Evolutionary conservation across 2,113 vertebrate species (phyloP).

Genomic region (Pygoscelis antarcticus): DNA sequence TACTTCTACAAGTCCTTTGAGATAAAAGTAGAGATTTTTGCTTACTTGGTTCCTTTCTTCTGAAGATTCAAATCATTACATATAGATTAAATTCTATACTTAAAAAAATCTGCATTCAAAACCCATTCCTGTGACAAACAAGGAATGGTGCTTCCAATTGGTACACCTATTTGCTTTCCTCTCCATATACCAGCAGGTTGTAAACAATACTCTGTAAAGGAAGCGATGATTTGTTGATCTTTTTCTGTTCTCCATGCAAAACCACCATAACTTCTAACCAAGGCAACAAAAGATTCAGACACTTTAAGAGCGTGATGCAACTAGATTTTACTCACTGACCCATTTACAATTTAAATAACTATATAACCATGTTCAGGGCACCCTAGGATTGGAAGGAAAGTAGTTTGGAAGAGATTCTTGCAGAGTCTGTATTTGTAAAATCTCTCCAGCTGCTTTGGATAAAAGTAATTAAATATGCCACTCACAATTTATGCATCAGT

Average conservation of each 20-base stretch:
- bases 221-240: not conserved
- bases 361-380: not conserved
- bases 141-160: not conserved
- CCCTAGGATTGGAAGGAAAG: not conserved
- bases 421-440: not conserved
- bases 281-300: not conserved
- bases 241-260: not conserved
- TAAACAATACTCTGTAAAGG: not conserved
- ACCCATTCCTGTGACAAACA: not conserved
- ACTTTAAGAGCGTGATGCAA: not conserved
- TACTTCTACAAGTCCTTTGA: not conserved
- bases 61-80: not conserved
- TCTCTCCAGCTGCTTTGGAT: not conserved
- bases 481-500: not conserved
- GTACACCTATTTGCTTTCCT: not conserved
- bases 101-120: not conserved
- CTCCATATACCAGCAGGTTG: not conserved
- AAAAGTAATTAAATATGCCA: not conserved
- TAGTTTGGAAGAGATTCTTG: not conserved
- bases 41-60: not conserved
- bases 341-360: not conserved
- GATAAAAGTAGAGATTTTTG: not conserved
- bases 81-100: not conserved
- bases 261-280: not conserved
- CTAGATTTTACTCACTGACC: not conserved